Conservation (phyloP, 1,140 invertebrate species). For the Alviniconcha marisindica region DNA sequence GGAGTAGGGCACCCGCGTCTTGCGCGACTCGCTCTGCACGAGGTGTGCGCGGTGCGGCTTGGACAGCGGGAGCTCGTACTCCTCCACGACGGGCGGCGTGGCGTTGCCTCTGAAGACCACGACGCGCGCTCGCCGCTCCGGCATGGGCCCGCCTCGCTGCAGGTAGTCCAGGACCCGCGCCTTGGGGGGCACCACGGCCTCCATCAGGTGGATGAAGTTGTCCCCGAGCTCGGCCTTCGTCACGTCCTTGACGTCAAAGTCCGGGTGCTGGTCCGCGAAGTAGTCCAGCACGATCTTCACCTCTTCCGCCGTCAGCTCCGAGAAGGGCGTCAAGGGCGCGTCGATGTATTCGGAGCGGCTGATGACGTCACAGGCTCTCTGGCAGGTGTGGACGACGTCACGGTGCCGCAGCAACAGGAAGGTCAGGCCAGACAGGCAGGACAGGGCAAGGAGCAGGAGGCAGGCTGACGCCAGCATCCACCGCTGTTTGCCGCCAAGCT, state of each 20-base stretch:
- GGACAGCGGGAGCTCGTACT: slow-evolving; percentile 67
- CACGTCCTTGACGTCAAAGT: slow-evolving; percentile 20
- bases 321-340: slow-evolving; percentile 44
- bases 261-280: slow-evolving; percentile 42
- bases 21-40: slow-evolving; percentile 47
- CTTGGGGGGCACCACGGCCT: slow-evolving; percentile 61
- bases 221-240: slow-evolving; percentile 49
- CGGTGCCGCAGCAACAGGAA: background rate
- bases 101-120: slow-evolving; percentile 64
- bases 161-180: slow-evolving; percentile 58
- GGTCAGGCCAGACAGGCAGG: background rate
- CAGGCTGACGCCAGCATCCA: background rate
- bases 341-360: slow-evolving; percentile 32
- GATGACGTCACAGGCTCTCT: slow-evolving; percentile 3
- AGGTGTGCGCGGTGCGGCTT: slow-evolving; percentile 51
- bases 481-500: background rate
- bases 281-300: slow-evolving; percentile 49
- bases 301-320: slow-evolving; percentile 53
- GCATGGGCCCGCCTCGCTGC: slow-evolving; percentile 49
- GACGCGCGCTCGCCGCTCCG: slow-evolving; percentile 61
- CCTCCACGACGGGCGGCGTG: slow-evolving; percentile 60
- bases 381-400: background rate
- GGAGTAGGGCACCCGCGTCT: slow-evolving; percentile 60
- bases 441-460: too few species aligned
- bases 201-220: slow-evolving; percentile 68